Percentiles rank a stretch among this genome's conserved stretches.
Evolutionary conservation across 2,113 vertebrate species (phyloP).

Genomic region (Oxyura jamaicensis): DNA sequence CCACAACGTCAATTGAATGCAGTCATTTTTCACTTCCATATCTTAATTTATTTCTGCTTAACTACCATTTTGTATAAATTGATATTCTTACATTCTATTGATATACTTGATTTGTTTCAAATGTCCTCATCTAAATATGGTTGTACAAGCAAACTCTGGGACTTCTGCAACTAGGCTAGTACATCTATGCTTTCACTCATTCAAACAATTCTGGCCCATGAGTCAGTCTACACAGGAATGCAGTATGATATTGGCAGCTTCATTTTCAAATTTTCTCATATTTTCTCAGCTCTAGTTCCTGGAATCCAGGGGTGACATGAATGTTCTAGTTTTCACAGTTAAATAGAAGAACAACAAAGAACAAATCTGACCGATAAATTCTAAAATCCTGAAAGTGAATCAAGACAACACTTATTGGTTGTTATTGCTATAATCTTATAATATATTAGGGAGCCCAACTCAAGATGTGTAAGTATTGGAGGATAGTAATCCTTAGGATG

Average conservation of each 20-base stretch:
- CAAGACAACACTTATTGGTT: background rate
- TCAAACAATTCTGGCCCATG: background rate
- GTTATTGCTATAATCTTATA: background rate
- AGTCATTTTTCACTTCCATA: accelerated
- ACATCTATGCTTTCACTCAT: background rate
- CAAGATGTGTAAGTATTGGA: background rate
- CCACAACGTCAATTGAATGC: background rate
- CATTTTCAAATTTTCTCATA: too few species aligned
- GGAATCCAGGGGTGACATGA: background rate
- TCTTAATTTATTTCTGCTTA: background rate
- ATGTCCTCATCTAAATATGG: background rate
- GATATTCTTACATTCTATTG: background rate
- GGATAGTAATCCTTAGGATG: too few species aligned
- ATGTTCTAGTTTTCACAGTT: background rate
- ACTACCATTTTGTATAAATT: background rate
- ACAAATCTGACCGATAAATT: background rate
- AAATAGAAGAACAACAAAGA: background rate
- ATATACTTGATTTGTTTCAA: background rate
- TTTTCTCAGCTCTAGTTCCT: background rate
- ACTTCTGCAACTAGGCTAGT: background rate
- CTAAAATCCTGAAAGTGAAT: background rate
- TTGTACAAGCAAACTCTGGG: background rate
- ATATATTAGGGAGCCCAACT: background rate
- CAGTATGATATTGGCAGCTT: too few species aligned
- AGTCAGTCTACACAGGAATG: background rate